Conservation (phyloP, 2,797 vertebrate genomes). For the Vespertilio murinus region DNA sequence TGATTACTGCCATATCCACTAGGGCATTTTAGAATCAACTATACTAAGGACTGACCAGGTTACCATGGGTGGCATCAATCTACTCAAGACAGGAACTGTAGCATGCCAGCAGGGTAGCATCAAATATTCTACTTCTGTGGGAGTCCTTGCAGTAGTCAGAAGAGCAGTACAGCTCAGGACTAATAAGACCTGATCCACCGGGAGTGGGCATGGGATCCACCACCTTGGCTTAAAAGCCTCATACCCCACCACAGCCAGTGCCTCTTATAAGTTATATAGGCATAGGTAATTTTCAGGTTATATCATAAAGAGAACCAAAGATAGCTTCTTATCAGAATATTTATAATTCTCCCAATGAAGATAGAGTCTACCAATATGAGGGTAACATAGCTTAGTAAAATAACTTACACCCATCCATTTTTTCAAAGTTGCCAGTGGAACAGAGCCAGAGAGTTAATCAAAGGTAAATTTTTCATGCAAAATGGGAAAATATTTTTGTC, state of each 20-base stretch:
- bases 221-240: neutral
- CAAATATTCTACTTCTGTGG: neutral
- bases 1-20: neutral
- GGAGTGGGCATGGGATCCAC: neutral
- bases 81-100: neutral
- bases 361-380: neutral
- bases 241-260: neutral
- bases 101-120: neutral
- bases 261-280: neutral
- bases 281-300: neutral
- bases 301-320: neutral
- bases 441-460: neutral
- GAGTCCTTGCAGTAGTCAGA: neutral
- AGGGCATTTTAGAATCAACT: neutral
- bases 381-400: neutral
- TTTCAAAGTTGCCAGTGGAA: neutral
- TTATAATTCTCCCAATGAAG: neutral
- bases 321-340: neutral
- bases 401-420: neutral
- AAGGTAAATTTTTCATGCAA: neutral
- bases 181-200: neutral
- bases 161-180: neutral
- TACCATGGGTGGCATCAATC: neutral
- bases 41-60: neutral
- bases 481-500: conserved; percentile 12